Conservation (phyloP, 2,797 vertebrate species). For the Propithecus deckenii region DNA sequence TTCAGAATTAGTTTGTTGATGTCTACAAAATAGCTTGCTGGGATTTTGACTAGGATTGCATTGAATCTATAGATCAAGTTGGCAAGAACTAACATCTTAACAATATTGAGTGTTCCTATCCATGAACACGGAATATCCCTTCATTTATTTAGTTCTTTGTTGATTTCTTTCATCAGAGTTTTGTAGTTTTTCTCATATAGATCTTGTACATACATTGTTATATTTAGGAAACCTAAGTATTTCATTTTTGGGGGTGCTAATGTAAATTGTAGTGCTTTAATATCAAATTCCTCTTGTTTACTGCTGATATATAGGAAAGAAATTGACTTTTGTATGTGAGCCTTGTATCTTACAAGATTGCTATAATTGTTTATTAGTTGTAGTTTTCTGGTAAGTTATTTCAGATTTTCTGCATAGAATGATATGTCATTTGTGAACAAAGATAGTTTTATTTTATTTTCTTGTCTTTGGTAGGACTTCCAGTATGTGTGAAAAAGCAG, state of each 20-base stretch:
- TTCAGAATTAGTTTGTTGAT: not conserved
- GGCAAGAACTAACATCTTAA: not conserved
- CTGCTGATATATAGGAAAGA: not conserved
- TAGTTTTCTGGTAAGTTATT: not conserved
- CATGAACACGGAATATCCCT: not conserved
- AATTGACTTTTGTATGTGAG: not conserved
- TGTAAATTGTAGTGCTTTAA: not conserved
- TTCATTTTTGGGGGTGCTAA: not conserved
- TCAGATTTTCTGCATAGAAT: not conserved
- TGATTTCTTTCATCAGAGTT: not conserved
- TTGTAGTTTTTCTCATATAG: not conserved
- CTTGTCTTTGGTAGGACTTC: not conserved
- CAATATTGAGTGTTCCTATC: not conserved
- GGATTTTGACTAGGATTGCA: not conserved
- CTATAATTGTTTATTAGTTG: not conserved
- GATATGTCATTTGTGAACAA: not conserved
- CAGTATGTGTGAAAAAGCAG: not conserved
- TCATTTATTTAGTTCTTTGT: not conserved
- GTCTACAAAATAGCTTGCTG: not conserved
- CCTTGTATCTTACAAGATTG: not conserved
- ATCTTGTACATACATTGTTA: not conserved
- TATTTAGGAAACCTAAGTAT: not conserved
- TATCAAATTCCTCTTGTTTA: not conserved
- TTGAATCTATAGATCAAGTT: not conserved
- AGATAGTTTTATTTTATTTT: not conserved